These are phyloP conservation scores for Falcunculus frontatus DNA, from an alignment of 2,113 vertebrate genomes.

Conservation along the genomic window DNA sequence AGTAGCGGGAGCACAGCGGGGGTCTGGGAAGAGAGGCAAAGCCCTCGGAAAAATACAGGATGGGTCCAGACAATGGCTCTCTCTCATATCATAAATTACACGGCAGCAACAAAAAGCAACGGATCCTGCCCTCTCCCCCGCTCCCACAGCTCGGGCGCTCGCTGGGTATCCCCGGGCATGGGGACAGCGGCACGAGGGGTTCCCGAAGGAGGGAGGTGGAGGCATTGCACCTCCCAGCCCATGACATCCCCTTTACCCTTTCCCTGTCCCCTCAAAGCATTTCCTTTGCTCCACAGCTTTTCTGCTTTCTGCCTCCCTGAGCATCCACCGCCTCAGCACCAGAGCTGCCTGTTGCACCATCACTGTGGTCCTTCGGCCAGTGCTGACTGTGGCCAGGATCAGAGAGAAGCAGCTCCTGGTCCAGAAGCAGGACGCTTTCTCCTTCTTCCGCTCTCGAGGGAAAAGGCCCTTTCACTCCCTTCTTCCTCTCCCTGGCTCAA, in stretches of 20 bases:
- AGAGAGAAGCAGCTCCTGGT: not conserved
- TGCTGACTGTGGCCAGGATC: fast-evolving
- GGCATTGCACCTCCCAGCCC: not conserved
- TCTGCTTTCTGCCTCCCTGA: not conserved
- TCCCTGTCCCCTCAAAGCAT: not conserved
- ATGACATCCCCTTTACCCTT: fast-evolving
- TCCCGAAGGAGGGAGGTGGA: not conserved
- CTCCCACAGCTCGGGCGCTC: not conserved
- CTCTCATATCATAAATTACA: conserved; percentile 71
- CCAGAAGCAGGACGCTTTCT: not conserved
- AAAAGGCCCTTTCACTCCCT: not conserved
- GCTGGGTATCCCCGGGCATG: not conserved
- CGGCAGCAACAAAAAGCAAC: not conserved
- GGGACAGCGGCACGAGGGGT: fast-evolving
- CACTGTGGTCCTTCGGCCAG: fast-evolving
- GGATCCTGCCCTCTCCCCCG: not conserved
- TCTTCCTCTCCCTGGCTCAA: not conserved
- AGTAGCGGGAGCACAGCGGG: conserved; percentile 60
- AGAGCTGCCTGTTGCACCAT: fast-evolving
- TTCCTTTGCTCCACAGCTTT: not conserved
- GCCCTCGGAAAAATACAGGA: conserved; percentile 55
- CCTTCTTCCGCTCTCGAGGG: not conserved
- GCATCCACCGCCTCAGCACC: fast-evolving
- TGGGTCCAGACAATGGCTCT: conserved; percentile 43
- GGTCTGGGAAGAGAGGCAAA: conserved; percentile 71